These are phyloP conservation scores for Lineus longissimus DNA, from an alignment of 1,140 invertebrate genomes.

Conservation along the genomic window DNA sequence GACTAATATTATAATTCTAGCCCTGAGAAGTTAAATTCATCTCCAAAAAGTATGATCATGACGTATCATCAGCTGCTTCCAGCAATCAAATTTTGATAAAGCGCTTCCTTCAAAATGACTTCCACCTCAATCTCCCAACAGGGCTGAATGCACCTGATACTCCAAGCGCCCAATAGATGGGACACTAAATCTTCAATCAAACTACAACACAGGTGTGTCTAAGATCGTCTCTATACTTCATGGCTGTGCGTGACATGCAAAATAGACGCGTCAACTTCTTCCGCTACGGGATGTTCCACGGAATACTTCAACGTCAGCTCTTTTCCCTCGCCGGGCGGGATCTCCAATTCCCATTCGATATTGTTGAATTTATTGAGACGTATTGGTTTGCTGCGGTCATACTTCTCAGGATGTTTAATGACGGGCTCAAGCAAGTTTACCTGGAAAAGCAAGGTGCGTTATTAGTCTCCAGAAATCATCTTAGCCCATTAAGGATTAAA, in stretches of 20 bases:
- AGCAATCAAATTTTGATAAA: too few species aligned
- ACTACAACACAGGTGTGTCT: too few species aligned
- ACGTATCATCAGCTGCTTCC: too few species aligned
- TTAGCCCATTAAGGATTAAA: too few species aligned
- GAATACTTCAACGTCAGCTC: slow-evolving; percentile 37
- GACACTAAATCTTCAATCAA: too few species aligned
- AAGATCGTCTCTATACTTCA: not conserved
- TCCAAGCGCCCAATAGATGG: too few species aligned
- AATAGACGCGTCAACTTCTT: slow-evolving; percentile 19
- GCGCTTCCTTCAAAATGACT: too few species aligned
- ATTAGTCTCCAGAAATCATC: slow-evolving; percentile 7
- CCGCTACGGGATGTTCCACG: slow-evolving; percentile 41
- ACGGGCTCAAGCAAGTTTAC: slow-evolving; percentile 37
- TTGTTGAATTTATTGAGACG: slow-evolving; percentile 43
- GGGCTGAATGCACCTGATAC: too few species aligned
- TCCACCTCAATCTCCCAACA: too few species aligned
- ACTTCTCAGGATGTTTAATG: slow-evolving; percentile 34
- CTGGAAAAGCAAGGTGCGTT: slow-evolving; percentile 19
- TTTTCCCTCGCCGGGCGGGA: slow-evolving; percentile 30
- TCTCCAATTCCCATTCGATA: slow-evolving; percentile 46
- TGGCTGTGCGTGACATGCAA: not conserved
- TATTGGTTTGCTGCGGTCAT: slow-evolving; percentile 19
- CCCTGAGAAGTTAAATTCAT: too few species aligned
- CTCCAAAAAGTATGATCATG: too few species aligned
- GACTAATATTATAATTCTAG: too few species aligned